Evolutionary conservation across 2,888 invertebrate genomes (phyloP).

Genomic region (Mimumesa dahlbomi): DNA sequence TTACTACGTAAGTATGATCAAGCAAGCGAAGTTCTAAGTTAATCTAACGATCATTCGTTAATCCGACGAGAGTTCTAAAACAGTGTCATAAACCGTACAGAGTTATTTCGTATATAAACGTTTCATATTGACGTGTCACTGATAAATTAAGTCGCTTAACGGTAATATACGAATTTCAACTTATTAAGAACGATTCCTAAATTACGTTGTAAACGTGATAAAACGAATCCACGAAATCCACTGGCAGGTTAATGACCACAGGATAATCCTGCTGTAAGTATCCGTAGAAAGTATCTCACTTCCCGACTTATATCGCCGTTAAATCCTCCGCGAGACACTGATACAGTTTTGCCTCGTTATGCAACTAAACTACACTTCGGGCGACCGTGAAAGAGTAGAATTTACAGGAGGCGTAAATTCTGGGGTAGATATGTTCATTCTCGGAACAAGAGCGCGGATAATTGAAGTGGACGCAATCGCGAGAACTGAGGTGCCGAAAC

Average conservation of each 20-base stretch:
- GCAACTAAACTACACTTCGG: too few relatives aligned
- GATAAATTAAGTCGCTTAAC: too few relatives aligned
- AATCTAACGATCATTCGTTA: too few relatives aligned
- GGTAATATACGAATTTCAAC: neutral
- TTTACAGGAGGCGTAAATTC: slow-evolving; percentile 60
- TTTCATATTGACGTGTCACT: too few relatives aligned
- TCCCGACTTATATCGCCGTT: slow-evolving; percentile 28
- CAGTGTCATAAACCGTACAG: too few relatives aligned
- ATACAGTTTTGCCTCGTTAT: too few relatives aligned
- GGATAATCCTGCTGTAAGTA: slow-evolving; percentile 29
- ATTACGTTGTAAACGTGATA: too few relatives aligned
- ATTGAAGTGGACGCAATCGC: slow-evolving; percentile 60
- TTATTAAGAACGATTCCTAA: slow-evolving; percentile 2
- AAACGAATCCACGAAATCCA: slow-evolving; percentile 35
- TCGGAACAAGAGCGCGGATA: slow-evolving; percentile 56
- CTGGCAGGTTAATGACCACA: slow-evolving; percentile 9
- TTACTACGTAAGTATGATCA: too few relatives aligned
- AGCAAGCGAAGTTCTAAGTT: too few relatives aligned
- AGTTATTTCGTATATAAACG: too few relatives aligned
- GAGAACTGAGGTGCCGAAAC: slow-evolving; percentile 63
- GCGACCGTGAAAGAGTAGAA: slow-evolving; percentile 20
- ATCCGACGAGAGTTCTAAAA: too few relatives aligned
- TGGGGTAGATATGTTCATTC: slow-evolving; percentile 49
- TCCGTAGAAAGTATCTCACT: slow-evolving; percentile 17
- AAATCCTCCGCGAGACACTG: slow-evolving; percentile 32